Base-by-base conservation (phyloP, 1,140 invertebrate genomes). In the Rhagoletis zephyria region DNA sequence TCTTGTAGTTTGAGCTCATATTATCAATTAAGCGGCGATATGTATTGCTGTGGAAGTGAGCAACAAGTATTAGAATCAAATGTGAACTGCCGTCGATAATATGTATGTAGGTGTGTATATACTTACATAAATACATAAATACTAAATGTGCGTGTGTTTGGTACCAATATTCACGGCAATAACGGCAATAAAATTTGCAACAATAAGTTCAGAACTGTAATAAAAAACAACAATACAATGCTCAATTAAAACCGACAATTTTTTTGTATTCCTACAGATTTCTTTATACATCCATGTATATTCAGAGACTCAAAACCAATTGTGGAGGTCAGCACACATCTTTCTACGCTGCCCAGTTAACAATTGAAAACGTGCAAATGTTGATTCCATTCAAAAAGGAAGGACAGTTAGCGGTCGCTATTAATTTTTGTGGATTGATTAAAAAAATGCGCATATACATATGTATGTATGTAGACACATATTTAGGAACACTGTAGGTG, bases 371-470 rank as follows among this genome's bases (percentile, higher is more conserved):
- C 45, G 74, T 59, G 48, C 6, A 81, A 81, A 12, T 16, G 56
- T 81, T 16, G 48, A 77, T 81, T 48, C 74, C 74, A 81, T 48
- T 81, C 74, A 51, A 45, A 30, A 81, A 56, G 45, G 74, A 51
- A 56, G 56, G 56, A 56, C 42, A 3, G 42, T 74, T 74, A 74
- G 40, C 16, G 14, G 45, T 42, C 14, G 45, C n/a, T 81, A 81
- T 81, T 81, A 81, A 30, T 56, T 51, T 59, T 30, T 81, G 4
- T 48, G 16, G 45, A 14, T 48, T 10, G 30, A 81, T 51, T 45
- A 56, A 81, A 51, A 59, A 9, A 12, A 30, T 30, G 5, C 42
- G 16, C 14, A n/a, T 16, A 74, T 42, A 10, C 67, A 40, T 74
- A 74, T 74, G 42, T 48, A 48, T 30, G 30, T 42, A 70, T 63